Evolutionary conservation across 2,797 vertebrate species (phyloP).

Genomic region (Fistularia tabacaria): DNA sequence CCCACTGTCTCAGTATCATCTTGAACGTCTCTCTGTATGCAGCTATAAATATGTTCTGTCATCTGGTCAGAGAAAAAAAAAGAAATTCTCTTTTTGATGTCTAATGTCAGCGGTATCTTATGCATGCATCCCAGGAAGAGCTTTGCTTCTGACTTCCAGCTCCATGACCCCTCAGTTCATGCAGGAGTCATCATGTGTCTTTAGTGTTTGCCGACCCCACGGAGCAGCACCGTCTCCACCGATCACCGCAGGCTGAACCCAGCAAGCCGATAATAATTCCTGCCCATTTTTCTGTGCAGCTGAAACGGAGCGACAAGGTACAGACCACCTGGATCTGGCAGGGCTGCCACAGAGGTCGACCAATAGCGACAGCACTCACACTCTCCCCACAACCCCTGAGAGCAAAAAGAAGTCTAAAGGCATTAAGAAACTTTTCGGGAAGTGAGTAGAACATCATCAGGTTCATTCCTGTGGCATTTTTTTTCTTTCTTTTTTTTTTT

Average conservation of each 20-base stretch:
- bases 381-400: conserved; percentile 85
- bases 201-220: conserved; percentile 20
- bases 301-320: conserved; percentile 85
- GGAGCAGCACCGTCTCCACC: conserved; percentile 9
- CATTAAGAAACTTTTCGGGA: conserved; percentile 94
- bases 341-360: conserved; percentile 78
- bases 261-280: conserved; percentile 21
- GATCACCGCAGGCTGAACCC: not conserved
- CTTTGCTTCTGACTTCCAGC: conserved; percentile 13
- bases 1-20: conserved; percentile 10
- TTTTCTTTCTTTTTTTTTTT: too few relatives aligned
- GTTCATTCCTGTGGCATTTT: not conserved
- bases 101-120: conserved; percentile 3
- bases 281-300: conserved; percentile 73
- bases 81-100: not conserved
- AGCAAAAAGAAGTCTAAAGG: conserved; percentile 91
- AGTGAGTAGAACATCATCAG: conserved; percentile 70
- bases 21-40: not conserved
- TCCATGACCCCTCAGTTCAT: conserved; percentile 23
- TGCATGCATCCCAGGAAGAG: conserved; percentile 43
- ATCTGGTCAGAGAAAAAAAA: conserved; percentile 4
- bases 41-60: not conserved
- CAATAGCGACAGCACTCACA: conserved; percentile 78
- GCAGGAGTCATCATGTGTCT: conserved; percentile 23
- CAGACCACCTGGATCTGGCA: conserved; percentile 88